Conservation (phyloP, 2,113 vertebrate species). For the Otis tarda region DNA sequence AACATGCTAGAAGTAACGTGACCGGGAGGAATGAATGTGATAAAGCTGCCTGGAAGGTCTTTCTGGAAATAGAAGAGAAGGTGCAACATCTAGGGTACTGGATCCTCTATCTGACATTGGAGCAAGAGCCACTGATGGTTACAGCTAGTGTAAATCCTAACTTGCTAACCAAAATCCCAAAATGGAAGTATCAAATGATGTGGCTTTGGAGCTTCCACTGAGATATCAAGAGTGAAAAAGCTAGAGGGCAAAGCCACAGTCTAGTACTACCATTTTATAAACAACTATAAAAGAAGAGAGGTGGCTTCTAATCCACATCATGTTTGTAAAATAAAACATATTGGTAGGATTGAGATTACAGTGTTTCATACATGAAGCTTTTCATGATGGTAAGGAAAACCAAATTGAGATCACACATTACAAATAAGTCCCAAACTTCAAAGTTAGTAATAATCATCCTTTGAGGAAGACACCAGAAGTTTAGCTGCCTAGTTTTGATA, state of each 20-base stretch:
- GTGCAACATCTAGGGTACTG: not conserved
- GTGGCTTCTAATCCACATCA: not conserved
- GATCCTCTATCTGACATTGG: not conserved
- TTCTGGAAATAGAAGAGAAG: not conserved
- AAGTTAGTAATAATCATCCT: not conserved
- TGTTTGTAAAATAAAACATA: not conserved
- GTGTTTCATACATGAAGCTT: not conserved
- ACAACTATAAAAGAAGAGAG: not conserved
- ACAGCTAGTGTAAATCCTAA: not conserved
- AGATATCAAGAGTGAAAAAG: not conserved
- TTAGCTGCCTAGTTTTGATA: not conserved
- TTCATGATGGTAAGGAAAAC: not conserved
- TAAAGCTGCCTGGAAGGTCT: not conserved
- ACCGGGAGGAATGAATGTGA: not conserved
- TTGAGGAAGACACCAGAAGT: not conserved
- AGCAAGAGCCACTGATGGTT: not conserved
- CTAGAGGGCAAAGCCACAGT: not conserved
- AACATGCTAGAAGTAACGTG: fast-evolving
- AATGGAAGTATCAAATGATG: not conserved
- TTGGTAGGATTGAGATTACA: not conserved
- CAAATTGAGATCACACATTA: not conserved
- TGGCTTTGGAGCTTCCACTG: not conserved
- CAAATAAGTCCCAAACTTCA: not conserved
- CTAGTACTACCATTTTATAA: not conserved
- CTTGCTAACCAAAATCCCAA: not conserved